phyloP scores from a whole-genome alignment of 2,888 invertebrate species.

The Drosophila meridiana region DNA sequence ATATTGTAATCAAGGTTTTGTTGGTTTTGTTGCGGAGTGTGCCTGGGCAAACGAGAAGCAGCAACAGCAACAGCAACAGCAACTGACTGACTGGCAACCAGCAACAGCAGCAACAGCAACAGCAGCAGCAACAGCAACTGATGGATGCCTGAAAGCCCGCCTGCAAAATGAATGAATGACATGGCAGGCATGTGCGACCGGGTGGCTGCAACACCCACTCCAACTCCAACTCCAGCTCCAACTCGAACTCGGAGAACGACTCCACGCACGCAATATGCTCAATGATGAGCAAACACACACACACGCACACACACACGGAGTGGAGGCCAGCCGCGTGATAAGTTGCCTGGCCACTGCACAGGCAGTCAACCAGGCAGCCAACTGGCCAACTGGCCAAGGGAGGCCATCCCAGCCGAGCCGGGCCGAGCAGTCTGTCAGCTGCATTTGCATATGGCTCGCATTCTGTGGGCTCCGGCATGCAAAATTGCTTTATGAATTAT shows the following conservation, averaged over 20 bases:
- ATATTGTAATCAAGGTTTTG: conserved; percentile 70
- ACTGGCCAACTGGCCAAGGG: conserved; percentile 16
- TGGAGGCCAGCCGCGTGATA: conserved; percentile 56
- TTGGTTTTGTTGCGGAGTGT: conserved; percentile 36
- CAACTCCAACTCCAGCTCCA: conserved; percentile 10
- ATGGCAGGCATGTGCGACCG: conserved; percentile 67
- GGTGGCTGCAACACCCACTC: conserved; percentile 43
- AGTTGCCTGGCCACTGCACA: conserved; percentile 53
- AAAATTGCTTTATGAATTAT: conserved; percentile 75
- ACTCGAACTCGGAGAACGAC: conserved; percentile 9
- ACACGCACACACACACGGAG: conserved; percentile 30
- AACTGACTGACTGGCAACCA: conserved; percentile 71
- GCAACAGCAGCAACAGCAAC: conserved; percentile 43
- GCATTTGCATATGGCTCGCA: conserved; percentile 71
- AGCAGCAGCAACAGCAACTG: conserved; percentile 59
- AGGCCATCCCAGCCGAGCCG: conserved; percentile 8
- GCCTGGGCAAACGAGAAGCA: conserved; percentile 38
- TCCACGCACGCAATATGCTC: conserved; percentile 56
- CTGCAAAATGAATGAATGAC: conserved; percentile 81
- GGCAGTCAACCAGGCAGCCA: conserved; percentile 3
- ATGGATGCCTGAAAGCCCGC: conserved; percentile 75
- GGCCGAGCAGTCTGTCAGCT: conserved; percentile 47
- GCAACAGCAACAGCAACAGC: conserved; percentile 31
- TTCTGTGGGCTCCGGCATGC: conserved; percentile 53
- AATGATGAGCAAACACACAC: conserved; percentile 52